Evolutionary conservation across 2,113 vertebrate species (phyloP).

Genomic region (Saccopteryx bilineata): DNA sequence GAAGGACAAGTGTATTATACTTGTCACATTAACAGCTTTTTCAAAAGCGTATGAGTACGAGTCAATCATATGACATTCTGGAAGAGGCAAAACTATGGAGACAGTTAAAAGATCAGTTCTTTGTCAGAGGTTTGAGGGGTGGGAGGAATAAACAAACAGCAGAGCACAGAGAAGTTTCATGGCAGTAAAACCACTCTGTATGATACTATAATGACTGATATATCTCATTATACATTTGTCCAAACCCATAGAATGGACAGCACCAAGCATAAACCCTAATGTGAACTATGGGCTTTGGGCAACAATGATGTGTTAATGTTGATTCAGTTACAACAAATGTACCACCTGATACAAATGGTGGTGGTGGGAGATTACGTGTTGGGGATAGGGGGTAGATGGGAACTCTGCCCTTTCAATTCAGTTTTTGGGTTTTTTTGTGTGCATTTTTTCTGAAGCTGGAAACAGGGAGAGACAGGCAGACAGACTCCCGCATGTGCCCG

Average conservation of each 20-base stretch:
- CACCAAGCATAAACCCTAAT: not conserved
- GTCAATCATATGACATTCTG: not conserved
- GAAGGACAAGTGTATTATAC: not conserved
- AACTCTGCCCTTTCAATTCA: not conserved
- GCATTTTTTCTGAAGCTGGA: no score
- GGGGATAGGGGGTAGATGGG: not conserved
- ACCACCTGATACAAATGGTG: not conserved
- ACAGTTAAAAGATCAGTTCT: conserved; percentile 18
- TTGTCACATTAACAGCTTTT: not conserved
- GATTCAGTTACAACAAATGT: not conserved
- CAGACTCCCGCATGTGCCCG: no score
- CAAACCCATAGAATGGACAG: not conserved
- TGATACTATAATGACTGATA: not conserved
- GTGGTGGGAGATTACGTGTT: not conserved
- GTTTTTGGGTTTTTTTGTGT: no score
- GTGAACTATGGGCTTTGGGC: not conserved
- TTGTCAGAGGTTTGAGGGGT: not conserved
- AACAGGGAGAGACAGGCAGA: no score
- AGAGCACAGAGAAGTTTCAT: not conserved
- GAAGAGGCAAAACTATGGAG: conserved; percentile 1
- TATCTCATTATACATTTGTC: not conserved
- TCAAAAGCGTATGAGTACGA: not conserved
- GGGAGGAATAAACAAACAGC: not conserved
- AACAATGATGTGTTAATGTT: not conserved
- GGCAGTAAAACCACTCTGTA: conserved; percentile 17